Conservation (phyloP, 2,888 invertebrate genomes). For the Punctoribates punctum region DNA sequence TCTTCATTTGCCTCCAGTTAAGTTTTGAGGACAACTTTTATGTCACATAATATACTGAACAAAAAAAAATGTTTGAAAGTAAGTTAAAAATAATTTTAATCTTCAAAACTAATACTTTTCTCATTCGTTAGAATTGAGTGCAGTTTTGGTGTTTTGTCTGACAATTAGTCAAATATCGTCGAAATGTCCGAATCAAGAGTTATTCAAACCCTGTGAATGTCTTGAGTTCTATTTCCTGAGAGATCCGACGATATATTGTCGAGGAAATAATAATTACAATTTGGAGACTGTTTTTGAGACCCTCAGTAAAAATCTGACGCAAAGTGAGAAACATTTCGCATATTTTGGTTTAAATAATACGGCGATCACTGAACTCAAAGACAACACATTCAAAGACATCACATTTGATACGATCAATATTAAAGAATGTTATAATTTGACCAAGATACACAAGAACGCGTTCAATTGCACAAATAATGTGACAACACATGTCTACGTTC, state of each 20-base stretch:
- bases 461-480: background rate
- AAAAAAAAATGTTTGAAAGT: too few species aligned
- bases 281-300: background rate
- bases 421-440: background rate
- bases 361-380: background rate
- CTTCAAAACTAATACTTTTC: too few species aligned
- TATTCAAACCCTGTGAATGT: too few species aligned
- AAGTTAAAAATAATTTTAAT: too few species aligned
- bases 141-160: too few species aligned
- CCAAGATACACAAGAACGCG: background rate
- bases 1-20: too few species aligned
- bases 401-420: background rate
- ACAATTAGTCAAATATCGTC: too few species aligned
- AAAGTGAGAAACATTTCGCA: background rate
- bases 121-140: too few species aligned
- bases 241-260: background rate
- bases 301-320: background rate
- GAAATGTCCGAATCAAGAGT: too few species aligned
- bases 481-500: background rate
- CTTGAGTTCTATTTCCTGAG: too few species aligned
- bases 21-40: too few species aligned
- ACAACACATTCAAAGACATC: background rate
- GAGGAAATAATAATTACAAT: background rate
- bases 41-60: too few species aligned
- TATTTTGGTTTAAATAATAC: background rate